Conservation (phyloP, 2,113 vertebrate genomes). For the Microcebus lehilahytsara region DNA sequence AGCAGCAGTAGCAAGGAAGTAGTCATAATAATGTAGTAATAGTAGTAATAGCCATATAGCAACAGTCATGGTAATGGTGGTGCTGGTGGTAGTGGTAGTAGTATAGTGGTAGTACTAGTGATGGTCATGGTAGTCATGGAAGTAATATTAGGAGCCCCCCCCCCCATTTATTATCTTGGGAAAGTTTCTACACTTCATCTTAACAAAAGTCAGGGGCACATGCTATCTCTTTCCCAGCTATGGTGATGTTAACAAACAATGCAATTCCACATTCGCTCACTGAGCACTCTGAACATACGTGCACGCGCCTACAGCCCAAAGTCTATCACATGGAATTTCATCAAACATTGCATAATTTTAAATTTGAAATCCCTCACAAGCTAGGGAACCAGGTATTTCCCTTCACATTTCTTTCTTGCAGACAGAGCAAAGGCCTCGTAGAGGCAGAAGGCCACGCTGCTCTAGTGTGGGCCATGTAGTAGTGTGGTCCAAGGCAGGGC, state of each 20-base stretch:
- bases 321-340: not conserved
- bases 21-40: too few relatives aligned
- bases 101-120: not conserved
- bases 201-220: not conserved
- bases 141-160: not conserved
- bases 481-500: not conserved
- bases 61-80: not conserved
- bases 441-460: not conserved
- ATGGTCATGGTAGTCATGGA: not conserved
- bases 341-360: not conserved
- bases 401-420: not conserved
- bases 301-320: slow-evolving; percentile 2
- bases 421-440: not conserved
- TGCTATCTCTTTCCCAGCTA: slow-evolving; percentile 5
- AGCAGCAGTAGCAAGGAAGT: not conserved
- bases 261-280: slow-evolving; percentile 10
- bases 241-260: slow-evolving; percentile 47
- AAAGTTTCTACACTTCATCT: not conserved
- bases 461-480: not conserved
- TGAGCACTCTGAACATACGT: not conserved
- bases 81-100: not conserved
- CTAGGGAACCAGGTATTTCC: not conserved
- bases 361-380: not conserved
- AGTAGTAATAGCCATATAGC: too few relatives aligned
- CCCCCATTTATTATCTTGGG: not conserved